Percentiles rank a stretch among this genome's conserved stretches.
phyloP scores from a whole-genome alignment of 2,113 vertebrate genomes.

The Carollia perspicillata region DNA sequence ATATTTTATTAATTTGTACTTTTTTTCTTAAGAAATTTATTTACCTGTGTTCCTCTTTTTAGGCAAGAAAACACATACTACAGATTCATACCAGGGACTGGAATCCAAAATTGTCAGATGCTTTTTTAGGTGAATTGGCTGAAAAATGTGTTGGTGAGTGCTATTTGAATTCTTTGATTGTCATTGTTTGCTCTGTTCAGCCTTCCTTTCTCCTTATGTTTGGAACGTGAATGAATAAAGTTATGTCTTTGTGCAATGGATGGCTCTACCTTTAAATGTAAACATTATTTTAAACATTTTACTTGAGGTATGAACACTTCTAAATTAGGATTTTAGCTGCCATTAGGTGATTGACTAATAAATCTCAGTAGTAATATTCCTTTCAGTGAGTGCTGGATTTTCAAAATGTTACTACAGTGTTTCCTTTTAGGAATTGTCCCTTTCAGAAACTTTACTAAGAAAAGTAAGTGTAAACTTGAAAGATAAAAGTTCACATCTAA shows the following conservation, averaged over 20 bases:
- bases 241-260: constrained; percentile 45
- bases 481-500: constrained; percentile 39
- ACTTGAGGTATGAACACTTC: constrained; percentile 36
- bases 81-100: constrained; percentile 98
- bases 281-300: constrained; percentile 49
- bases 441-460: constrained; percentile 35
- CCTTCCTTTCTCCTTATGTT: constrained; percentile 23
- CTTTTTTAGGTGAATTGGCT: constrained; percentile 95
- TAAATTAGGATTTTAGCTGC: constrained; percentile 41
- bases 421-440: constrained; percentile 25
- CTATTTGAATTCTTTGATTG: constrained; percentile 52
- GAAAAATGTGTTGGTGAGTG: constrained; percentile 99
- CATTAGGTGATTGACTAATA: constrained; percentile 37
- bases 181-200: constrained; percentile 34
- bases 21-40: constrained; percentile 71
- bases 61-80: constrained; percentile 99
- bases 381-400: constrained; percentile 45
- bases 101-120: constrained; percentile 94
- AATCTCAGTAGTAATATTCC: constrained; percentile 33
- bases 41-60: constrained; percentile 44
- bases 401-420: constrained; percentile 50
- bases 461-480: constrained; percentile 46
- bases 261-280: constrained; percentile 56
- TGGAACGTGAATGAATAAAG: constrained; percentile 53
- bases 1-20: constrained; percentile 14